These are phyloP conservation scores for Lasioglossum oenotherae DNA, from an alignment of 2,888 invertebrate species.

Conservation along the genomic window DNA sequence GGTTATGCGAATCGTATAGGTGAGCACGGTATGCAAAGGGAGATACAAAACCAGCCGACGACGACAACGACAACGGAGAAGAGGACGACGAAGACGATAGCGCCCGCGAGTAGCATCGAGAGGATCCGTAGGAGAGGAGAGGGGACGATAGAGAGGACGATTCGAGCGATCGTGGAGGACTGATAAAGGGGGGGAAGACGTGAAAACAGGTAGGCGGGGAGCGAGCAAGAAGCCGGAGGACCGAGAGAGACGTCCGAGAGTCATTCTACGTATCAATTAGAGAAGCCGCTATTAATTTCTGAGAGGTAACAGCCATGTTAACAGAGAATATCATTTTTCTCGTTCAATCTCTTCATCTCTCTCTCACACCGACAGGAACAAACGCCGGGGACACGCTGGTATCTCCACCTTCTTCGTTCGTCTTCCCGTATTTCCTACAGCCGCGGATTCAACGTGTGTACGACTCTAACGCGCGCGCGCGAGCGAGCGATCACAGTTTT, in stretches of 20 bases:
- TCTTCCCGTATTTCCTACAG: conserved; percentile 11
- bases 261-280: conserved; percentile 81
- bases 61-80: conserved; percentile 17
- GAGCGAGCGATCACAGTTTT: background rate
- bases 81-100: conserved; percentile 17
- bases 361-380: conserved; percentile 39
- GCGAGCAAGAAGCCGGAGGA: conserved; percentile 47
- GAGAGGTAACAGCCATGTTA: conserved; percentile 77
- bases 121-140: conserved; percentile 28
- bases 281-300: conserved; percentile 79
- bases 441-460: background rate
- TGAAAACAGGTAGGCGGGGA: conserved; percentile 56
- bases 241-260: conserved; percentile 63
- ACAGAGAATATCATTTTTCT: conserved; percentile 78
- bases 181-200: conserved; percentile 45
- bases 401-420: conserved; percentile 6
- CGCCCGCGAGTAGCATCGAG: conserved; percentile 43
- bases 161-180: conserved; percentile 47
- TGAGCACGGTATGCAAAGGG: conserved; percentile 66
- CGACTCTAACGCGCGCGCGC: background rate
- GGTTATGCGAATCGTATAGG: conserved; percentile 47
- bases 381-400: conserved; percentile 17
- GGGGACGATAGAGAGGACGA: conserved; percentile 52
- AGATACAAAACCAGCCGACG: conserved; percentile 54
- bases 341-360: conserved; percentile 66